Percentiles rank a stretch among this genome's conserved stretches.
Conservation (phyloP, 2,888 invertebrate species). For the Therioaphis trifolii region DNA sequence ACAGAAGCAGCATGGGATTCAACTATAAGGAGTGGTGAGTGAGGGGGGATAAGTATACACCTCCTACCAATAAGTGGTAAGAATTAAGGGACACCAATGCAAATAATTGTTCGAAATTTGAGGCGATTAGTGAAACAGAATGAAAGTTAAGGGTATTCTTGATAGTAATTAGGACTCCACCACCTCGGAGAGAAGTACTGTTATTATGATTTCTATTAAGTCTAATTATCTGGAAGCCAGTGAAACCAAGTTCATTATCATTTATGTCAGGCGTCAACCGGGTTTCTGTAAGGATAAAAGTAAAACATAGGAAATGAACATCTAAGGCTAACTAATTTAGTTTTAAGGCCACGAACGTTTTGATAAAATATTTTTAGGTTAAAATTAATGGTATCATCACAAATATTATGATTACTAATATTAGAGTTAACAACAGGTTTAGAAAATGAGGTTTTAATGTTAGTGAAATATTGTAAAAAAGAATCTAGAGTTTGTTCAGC, state of each 20-base stretch:
- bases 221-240: neutral
- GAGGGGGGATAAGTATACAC: neutral
- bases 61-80: neutral
- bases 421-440: neutral
- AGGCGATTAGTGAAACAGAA: neutral
- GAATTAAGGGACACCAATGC: neutral
- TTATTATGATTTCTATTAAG: constrained; percentile 4
- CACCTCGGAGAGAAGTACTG: neutral
- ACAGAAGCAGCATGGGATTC: constrained; percentile 3
- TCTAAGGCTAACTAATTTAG: neutral
- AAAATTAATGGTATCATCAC: neutral
- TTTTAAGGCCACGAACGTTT: neutral
- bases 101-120: neutral
- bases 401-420: neutral
- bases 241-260: neutral
- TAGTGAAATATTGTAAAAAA: neutral
- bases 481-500: constrained; percentile 1
- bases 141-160: neutral
- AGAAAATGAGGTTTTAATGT: neutral
- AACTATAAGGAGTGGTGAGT: neutral
- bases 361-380: constrained; percentile 3
- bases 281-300: neutral
- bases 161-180: neutral
- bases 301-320: neutral
- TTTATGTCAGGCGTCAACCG: neutral